Percentiles rank a stretch among this genome's conserved stretches.
phyloP scores from a whole-genome alignment of 1,140 invertebrate genomes.

The Drosophila ercepeae region DNA sequence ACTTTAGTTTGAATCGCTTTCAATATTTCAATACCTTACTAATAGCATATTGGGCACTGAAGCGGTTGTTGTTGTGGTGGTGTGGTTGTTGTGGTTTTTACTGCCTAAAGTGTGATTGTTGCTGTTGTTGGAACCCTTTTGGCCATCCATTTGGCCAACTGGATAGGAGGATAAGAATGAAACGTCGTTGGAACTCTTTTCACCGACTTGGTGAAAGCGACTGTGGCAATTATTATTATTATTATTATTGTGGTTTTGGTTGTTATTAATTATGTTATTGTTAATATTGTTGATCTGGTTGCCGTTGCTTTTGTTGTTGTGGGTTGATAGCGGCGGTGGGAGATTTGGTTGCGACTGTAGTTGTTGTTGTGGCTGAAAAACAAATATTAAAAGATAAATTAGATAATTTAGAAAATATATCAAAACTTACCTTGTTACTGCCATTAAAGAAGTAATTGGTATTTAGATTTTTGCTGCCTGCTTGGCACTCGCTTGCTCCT shows the following conservation, averaged over 20 bases:
- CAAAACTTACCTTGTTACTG: constrained; percentile 46
- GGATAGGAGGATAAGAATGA: constrained; percentile 52
- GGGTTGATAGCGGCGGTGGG: constrained; percentile 2
- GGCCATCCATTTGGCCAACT: constrained; percentile 47
- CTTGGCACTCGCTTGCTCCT: constrained; percentile 37
- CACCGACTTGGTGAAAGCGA: constrained; percentile 27
- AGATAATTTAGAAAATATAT: not conserved
- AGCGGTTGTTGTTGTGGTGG: constrained; percentile 52
- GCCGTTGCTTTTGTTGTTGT: constrained; percentile 38
- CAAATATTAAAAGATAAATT: not conserved
- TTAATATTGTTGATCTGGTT: constrained; percentile 48
- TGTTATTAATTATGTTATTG: constrained; percentile 27
- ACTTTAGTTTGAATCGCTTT: constrained; percentile 23
- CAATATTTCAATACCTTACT: constrained; percentile 81
- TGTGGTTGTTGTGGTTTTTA: constrained; percentile 53
- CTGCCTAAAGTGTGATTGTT: constrained; percentile 53
- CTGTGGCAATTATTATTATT: constrained; percentile 45
- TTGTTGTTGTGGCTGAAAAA: constrained; percentile 11
- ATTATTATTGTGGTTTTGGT: not conserved
- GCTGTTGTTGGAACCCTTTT: constrained; percentile 42
- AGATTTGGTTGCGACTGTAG: constrained; percentile 1
- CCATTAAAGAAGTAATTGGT: constrained; percentile 33
- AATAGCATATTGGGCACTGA: constrained; percentile 77
- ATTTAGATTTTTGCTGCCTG: constrained; percentile 32
- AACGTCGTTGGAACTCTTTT: constrained; percentile 50